Evolutionary conservation across 2,888 invertebrate genomes (phyloP).

Genomic region (Phengaris arion): DNA sequence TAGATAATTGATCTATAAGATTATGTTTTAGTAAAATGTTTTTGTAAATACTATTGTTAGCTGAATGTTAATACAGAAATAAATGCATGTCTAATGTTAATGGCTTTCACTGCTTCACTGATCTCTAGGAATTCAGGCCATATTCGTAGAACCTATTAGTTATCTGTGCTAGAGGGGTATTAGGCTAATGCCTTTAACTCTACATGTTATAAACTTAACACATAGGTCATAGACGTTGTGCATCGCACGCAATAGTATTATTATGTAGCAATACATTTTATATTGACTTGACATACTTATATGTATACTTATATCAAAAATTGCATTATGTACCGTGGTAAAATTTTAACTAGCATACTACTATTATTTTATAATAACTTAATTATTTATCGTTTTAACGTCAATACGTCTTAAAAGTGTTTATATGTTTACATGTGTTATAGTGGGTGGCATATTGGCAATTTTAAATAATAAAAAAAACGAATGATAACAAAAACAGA

Average conservation of each 20-base stretch:
- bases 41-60: no score
- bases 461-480: no score
- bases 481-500: no score
- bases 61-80: no score
- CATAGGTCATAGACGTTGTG: neutral
- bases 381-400: no score
- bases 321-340: neutral
- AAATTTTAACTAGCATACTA: no score
- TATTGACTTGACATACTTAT: neutral
- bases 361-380: no score
- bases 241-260: neutral
- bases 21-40: no score
- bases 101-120: neutral
- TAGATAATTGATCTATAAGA: no score
- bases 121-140: neutral
- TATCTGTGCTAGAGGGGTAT: constrained; percentile 5
- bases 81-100: neutral
- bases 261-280: constrained; percentile 10
- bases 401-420: no score
- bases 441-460: no score
- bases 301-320: neutral
- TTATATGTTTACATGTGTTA: no score
- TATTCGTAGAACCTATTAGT: neutral
- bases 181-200: neutral
- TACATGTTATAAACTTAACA: neutral